These are phyloP conservation scores for Luperina nickerlii DNA, from an alignment of 2,888 invertebrate genomes.

Conservation along the genomic window DNA sequence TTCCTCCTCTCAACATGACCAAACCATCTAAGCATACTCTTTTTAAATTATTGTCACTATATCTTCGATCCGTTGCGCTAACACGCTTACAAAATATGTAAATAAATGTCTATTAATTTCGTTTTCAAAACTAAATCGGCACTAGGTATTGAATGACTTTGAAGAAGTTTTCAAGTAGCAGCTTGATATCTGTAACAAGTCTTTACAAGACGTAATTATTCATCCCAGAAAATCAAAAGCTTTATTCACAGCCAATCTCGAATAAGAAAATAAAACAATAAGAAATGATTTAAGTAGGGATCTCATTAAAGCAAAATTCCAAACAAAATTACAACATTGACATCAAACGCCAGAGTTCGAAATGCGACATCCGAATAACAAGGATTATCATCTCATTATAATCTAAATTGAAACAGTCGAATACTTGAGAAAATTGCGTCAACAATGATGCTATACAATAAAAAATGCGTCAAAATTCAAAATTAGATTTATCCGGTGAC, in stretches of 20 bases:
- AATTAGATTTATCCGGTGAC: conserved; percentile 51
- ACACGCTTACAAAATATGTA: neutral
- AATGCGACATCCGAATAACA: conserved; percentile 41
- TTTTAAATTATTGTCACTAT: too few species aligned
- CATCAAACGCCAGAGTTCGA: conserved; percentile 44
- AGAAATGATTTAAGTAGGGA: neutral
- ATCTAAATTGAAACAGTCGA: conserved; percentile 62
- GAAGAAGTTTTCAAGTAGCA: neutral
- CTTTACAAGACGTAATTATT: neutral
- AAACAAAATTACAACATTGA: conserved; percentile 38
- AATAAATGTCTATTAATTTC: neutral
- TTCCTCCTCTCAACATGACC: too few species aligned
- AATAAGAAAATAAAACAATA: conserved; percentile 18
- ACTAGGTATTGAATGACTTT: neutral
- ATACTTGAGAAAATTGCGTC: conserved; percentile 49
- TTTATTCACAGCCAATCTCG: neutral
- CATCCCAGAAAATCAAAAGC: neutral
- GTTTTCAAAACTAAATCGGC: neutral
- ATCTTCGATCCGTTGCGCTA: too few species aligned
- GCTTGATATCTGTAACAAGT: neutral
- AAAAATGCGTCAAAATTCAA: conserved; percentile 52
- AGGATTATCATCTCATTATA: conserved; percentile 62
- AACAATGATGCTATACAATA: conserved; percentile 58
- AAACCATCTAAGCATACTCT: too few species aligned
- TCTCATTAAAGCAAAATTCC: conserved; percentile 36